Evolutionary conservation across 1,140 invertebrate genomes (phyloP), one percentile per base, ranked within the genome.

Genomic region (Augochlora pura): DNA sequence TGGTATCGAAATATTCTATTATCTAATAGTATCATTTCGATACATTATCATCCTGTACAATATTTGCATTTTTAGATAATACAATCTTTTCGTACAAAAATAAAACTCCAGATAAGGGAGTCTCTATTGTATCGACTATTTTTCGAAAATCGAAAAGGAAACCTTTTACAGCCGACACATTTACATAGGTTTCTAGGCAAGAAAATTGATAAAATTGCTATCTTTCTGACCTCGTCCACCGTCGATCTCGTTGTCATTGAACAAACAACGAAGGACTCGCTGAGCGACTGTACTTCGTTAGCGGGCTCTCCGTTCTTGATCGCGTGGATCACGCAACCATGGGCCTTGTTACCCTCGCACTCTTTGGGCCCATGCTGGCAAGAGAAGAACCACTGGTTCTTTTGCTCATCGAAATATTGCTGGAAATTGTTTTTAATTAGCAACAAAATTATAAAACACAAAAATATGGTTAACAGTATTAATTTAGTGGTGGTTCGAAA

Each of bases 291-390:
- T 68, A 91, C 87, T 5, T 86, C 68, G 77, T 91, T 88, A 87
- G 90, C 79, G 59, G 94, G 89, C 27, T 87, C 86, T 23, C 27
- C 49, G 59, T 78, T 78, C 52, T 82, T 18, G 54, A 93, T 91
- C 32, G 88, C 85, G 8, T 88, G 0, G n/a, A 96, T 90, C 32
- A 93, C 94, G 80, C 96, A 96, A 8, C 94, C 94, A 83, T 96
- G 95, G 23, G 94, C 91, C 68, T 93, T 94, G 88, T 96, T 96
- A 1, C 95, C 95, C 49, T 93, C 90, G 76, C 96, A 96, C 86
- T 96, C 96, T 0, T 78, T 80, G 0, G 92, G 88, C 0, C 96
- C 96, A 83, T 96, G 96, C 88, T 96, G 96, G 80, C 96, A 96
- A 25, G 84, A 77, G 87, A 96, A 96, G 14, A 89, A 65, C 82